Evolutionary conservation across 2,113 vertebrate species (phyloP).

Genomic region (Bubalus kerabau): DNA sequence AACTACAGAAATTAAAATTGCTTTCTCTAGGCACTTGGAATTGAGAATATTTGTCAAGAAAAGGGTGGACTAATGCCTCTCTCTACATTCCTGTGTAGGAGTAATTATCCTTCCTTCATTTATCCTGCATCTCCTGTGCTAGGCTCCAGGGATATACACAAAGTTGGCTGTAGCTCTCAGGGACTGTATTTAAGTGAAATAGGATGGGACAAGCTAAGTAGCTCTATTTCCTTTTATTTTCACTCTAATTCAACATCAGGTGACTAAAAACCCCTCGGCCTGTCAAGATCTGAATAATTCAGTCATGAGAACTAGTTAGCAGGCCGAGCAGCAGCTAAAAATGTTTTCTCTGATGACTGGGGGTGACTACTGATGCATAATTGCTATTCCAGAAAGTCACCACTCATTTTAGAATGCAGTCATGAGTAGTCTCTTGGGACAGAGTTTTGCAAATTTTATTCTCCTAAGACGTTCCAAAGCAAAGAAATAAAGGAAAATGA

Average conservation of each 20-base stretch:
- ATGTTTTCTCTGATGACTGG: not conserved
- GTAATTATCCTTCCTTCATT: not conserved
- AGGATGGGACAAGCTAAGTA: not conserved
- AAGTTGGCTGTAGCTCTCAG: not conserved
- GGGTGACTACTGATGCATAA: not conserved
- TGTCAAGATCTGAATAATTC: not conserved
- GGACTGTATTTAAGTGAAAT: not conserved
- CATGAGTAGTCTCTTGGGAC: not conserved
- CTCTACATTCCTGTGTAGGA: not conserved
- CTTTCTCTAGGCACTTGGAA: not conserved
- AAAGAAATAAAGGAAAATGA: no score
- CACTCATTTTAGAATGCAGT: not conserved
- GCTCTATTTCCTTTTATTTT: not conserved
- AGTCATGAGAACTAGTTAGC: not conserved
- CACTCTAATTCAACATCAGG: not conserved
- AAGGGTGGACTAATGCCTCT: not conserved
- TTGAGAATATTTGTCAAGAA: not conserved
- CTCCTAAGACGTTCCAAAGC: not conserved
- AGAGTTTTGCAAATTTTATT: not conserved
- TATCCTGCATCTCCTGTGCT: not conserved
- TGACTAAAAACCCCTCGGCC: not conserved
- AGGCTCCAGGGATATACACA: not conserved
- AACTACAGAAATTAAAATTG: not conserved
- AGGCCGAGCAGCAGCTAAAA: not conserved
- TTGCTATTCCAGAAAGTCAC: conserved; percentile 25